Evolutionary conservation across 2,888 invertebrate genomes (phyloP).

Genomic region (Proisotoma minuta): DNA sequence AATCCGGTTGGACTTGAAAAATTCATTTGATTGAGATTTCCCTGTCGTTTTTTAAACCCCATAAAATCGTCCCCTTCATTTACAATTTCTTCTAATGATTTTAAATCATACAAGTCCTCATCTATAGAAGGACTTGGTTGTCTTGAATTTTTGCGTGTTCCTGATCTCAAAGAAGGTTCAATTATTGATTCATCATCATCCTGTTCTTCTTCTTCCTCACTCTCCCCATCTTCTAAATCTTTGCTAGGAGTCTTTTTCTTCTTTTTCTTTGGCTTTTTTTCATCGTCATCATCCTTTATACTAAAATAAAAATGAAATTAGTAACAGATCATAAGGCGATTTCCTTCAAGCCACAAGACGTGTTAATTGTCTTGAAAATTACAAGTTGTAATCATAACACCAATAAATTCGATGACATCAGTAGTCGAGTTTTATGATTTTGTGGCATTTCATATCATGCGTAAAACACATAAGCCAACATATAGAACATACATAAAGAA

Average conservation of each 20-base stretch:
- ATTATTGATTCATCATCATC: background rate
- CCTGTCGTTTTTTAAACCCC: background rate
- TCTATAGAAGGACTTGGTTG: background rate
- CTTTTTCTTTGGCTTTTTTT: no score
- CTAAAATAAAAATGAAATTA: no score
- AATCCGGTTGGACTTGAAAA: conserved; percentile 13
- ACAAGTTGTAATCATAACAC: no score
- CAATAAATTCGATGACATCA: no score
- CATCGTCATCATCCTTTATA: no score
- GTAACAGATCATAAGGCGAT: no score
- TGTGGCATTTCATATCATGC: no score
- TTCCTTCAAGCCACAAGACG: no score
- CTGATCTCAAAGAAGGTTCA: background rate
- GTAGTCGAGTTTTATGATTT: no score
- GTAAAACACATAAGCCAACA: no score
- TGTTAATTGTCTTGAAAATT: no score
- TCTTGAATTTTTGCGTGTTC: background rate
- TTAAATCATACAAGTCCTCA: conserved; percentile 5
- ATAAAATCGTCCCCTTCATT: background rate
- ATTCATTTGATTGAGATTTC: background rate
- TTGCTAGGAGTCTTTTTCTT: background rate
- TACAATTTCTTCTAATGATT: conserved; percentile 9
- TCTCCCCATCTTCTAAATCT: background rate
- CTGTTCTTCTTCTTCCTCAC: conserved; percentile 5
- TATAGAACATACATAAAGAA: no score